Conservation (phyloP, 1,140 invertebrate species). For the Pollicipes pollicipes region DNA sequence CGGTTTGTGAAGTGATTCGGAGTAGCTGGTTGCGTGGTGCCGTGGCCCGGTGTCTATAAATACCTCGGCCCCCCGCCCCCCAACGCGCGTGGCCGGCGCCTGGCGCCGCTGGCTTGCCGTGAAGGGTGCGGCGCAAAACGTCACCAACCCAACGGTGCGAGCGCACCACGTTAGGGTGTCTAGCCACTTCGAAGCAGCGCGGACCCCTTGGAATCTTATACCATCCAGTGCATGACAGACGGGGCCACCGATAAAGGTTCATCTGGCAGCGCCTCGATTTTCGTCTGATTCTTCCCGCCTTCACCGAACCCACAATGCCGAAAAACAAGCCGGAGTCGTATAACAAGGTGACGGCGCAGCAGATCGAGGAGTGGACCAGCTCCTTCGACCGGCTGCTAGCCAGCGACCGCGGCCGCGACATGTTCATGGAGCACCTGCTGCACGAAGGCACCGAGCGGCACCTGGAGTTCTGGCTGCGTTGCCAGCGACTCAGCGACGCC, state of each 20-base stretch:
- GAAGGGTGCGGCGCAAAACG: no score
- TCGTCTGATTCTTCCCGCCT: no score
- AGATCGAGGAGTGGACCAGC: constrained; percentile 39
- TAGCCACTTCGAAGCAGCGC: no score
- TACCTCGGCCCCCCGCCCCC: no score
- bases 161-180: background rate
- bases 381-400: constrained; percentile 34
- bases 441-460: constrained; percentile 33
- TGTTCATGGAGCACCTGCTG: constrained; percentile 37
- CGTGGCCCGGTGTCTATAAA: no score
- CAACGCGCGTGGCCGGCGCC: background rate
- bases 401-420: constrained; percentile 26
- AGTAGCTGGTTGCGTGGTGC: no score
- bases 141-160: no score
- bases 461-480: background rate
- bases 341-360: background rate
- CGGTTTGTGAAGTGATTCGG: no score
- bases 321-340: background rate
- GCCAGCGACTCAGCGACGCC: background rate
- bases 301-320: background rate
- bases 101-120: no score
- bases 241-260: background rate
- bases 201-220: background rate
- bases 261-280: no score
- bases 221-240: background rate